Conservation (phyloP, 2,888 invertebrate genomes). For the Drosophila parthenogenetica region DNA sequence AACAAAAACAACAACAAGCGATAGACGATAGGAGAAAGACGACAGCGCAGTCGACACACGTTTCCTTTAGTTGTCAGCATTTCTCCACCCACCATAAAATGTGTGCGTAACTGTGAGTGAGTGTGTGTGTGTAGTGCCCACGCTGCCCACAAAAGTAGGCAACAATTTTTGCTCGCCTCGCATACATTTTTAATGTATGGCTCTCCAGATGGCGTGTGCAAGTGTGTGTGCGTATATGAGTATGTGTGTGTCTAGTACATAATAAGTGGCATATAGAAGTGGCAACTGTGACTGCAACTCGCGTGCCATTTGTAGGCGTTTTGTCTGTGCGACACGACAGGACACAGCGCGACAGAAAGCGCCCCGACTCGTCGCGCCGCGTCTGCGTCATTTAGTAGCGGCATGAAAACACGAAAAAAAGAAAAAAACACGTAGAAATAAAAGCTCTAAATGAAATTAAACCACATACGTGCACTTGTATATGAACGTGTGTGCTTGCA, state of each 20-base stretch:
- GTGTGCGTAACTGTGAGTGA: slow-evolving; percentile 4
- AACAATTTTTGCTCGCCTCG: slow-evolving; percentile 43
- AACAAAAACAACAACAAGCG: slow-evolving; percentile 14
- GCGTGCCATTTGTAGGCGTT: slow-evolving; percentile 49
- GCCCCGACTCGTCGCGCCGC: slow-evolving; percentile 16
- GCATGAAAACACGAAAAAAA: slow-evolving; percentile 16
- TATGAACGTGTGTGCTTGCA: background rate
- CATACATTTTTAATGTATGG: slow-evolving; percentile 56
- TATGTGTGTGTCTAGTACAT: slow-evolving; percentile 45
- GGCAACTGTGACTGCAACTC: slow-evolving; percentile 58
- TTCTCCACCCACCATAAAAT: slow-evolving; percentile 15
- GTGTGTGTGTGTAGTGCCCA: slow-evolving; percentile 9
- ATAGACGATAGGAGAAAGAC: slow-evolving; percentile 10
- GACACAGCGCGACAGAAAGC: background rate
- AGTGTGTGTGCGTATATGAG: slow-evolving; percentile 1
- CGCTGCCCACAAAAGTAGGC: slow-evolving; percentile 52
- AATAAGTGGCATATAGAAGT: slow-evolving; percentile 51
- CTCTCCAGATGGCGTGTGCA: slow-evolving; percentile 33
- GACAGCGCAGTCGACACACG: slow-evolving; percentile 50
- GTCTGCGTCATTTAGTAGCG: slow-evolving; percentile 27
- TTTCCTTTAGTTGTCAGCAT: slow-evolving; percentile 55
- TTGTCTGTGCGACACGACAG: slow-evolving; percentile 35
- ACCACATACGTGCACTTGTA: slow-evolving; percentile 1
- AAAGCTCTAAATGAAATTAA: slow-evolving; percentile 52
- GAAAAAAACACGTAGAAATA: slow-evolving; percentile 6